Conservation (phyloP, 2,888 invertebrate species). For the Tridacna gigas region DNA sequence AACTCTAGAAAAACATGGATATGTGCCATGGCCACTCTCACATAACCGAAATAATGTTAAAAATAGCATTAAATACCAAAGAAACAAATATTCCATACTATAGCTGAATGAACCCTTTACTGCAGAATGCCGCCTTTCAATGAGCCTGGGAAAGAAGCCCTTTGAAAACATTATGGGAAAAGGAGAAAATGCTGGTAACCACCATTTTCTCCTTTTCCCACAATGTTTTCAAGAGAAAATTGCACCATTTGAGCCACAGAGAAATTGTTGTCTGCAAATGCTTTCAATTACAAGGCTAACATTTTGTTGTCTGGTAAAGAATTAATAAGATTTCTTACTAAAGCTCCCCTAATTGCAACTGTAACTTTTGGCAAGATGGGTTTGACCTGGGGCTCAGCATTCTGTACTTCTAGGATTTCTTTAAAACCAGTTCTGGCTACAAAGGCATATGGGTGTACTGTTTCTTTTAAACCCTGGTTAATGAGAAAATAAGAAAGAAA, state of each 20-base stretch:
- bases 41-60: too few relatives aligned
- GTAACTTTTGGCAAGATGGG: constrained; percentile 81
- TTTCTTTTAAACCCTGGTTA: constrained; percentile 82
- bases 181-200: background rate
- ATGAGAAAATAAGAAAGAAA: background rate
- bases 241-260: too few relatives aligned
- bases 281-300: too few relatives aligned
- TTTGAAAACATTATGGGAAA: background rate
- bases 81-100: too few relatives aligned
- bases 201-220: background rate
- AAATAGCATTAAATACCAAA: too few relatives aligned
- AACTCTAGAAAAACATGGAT: too few relatives aligned
- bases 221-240: background rate
- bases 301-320: too few relatives aligned
- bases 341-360: constrained; percentile 78
- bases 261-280: too few relatives aligned
- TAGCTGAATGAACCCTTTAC: background rate
- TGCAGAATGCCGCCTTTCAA: background rate
- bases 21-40: too few relatives aligned
- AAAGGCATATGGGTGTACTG: constrained; percentile 83
- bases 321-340: constrained; percentile 70
- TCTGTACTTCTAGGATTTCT: constrained; percentile 79
- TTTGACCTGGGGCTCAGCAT: constrained; percentile 74
- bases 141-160: background rate
- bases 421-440: constrained; percentile 83